Evolutionary conservation across 2,113 vertebrate genomes (phyloP).

Genomic region (Numenius arquata): DNA sequence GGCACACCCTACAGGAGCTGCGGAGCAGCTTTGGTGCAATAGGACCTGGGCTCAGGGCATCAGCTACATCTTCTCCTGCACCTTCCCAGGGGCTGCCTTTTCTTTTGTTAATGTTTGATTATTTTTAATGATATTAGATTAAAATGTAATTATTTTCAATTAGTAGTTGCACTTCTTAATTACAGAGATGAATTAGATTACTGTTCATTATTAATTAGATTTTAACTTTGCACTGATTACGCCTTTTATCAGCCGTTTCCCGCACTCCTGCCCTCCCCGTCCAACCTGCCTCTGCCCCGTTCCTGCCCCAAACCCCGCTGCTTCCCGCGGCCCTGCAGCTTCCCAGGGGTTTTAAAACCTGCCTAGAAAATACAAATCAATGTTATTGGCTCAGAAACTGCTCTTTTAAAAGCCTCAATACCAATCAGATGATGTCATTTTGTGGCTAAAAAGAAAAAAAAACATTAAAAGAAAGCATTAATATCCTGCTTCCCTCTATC

Average conservation of each 20-base stretch:
- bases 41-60: not conserved
- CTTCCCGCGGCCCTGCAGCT: not conserved
- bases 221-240: conserved; percentile 29
- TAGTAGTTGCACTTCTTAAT: conserved; percentile 44
- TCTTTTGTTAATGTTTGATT: conserved; percentile 23
- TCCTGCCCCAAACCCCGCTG: not conserved
- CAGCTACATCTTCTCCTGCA: not conserved
- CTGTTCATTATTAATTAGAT: conserved; percentile 44
- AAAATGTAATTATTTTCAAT: conserved; percentile 55
- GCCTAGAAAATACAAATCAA: not conserved
- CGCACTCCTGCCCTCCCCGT: not conserved
- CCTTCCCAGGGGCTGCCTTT: not conserved
- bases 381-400: not conserved
- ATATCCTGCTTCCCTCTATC: not conserved
- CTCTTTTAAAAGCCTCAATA: not conserved
- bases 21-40: not conserved
- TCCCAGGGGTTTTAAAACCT: not conserved
- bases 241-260: not conserved
- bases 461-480: not conserved
- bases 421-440: not conserved
- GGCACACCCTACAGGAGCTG: fast-evolving
- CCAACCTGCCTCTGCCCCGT: fast-evolving
- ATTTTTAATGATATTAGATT: conserved; percentile 55
- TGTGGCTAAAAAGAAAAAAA: not conserved
- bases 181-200: conserved; percentile 10